These are phyloP conservation scores for Ctenodactylus gundi DNA, from an alignment of 2,113 vertebrate species.

Conservation along the genomic window DNA sequence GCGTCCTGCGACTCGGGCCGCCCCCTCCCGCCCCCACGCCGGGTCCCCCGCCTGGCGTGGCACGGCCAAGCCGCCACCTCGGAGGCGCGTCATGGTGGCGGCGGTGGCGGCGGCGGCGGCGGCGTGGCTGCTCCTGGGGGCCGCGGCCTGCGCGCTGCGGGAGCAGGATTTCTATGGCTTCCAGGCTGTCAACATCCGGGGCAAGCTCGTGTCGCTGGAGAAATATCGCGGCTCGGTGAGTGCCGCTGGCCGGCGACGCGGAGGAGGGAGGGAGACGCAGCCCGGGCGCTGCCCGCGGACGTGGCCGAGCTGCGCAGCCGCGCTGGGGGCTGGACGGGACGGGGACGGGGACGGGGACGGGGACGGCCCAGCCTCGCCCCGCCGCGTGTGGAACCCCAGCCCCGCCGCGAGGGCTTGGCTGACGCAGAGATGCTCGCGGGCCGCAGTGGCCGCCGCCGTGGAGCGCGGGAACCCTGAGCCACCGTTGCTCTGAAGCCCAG, in stretches of 20 bases:
- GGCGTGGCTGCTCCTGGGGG: constrained; percentile 70
- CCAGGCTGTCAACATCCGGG: constrained; percentile 95
- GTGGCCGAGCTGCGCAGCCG: not conserved
- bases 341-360: not conserved
- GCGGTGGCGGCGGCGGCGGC: not conserved
- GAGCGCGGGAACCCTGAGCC: no score
- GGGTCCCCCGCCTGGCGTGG: constrained; percentile 54
- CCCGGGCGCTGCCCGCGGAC: not conserved
- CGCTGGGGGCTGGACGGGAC: not conserved
- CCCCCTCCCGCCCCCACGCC: constrained; percentile 57
- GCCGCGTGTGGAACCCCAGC: not conserved
- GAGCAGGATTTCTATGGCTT: constrained; percentile 94
- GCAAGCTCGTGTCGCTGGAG: constrained; percentile 95
- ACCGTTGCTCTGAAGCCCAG: no score
- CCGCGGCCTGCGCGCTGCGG: constrained; percentile 83
- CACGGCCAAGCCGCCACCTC: not conserved
- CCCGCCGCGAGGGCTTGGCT: no score
- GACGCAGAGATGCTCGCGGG: no score
- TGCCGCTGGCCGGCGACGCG: constrained; percentile 72
- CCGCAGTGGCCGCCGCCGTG: no score
- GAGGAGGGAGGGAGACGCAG: no score
- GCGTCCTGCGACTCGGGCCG: constrained; percentile 41
- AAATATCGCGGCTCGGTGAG: constrained; percentile 98
- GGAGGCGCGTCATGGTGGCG: constrained; percentile 57
- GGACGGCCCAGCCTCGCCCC: not conserved